Base-by-base conservation (phyloP, 2,888 invertebrate species). In the Dione vanillae region DNA sequence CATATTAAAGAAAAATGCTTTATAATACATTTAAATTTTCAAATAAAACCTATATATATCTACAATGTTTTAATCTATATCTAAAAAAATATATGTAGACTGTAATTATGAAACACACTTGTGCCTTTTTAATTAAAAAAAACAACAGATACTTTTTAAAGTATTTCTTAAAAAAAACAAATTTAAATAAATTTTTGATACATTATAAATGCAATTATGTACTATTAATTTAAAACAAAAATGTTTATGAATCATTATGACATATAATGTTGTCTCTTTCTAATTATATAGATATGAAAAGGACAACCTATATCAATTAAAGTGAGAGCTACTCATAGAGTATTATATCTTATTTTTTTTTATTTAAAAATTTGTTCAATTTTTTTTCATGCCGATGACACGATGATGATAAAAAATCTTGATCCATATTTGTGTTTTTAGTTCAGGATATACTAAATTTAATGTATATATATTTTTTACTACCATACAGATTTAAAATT, bases 1-100 rank as follows among this genome's bases (percentile, higher is more conserved):
- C 54, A 69, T 14, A 40, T 40, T 35, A 20, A 35, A 61, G 14
- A 12, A 19, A 62, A 69, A 69, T 69, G 68, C 68, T 5, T 19
- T 54, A 59, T 61, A 52, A 59, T 69, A 59, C 61, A 65, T 37
- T 19, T 41, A 11, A 68, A n/a, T 35, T 52, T 27, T 49, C 16
- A n/a, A 62, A 16, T 27, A 27, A 27, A 61, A 16, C n/a, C 20
- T 59, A 59, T 27, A 59, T 61, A 8, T 35, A 54, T 37, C 56
- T 37, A 37, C n/a, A 16, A n/a, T 27, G 37, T 27, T 40, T 65
- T 58, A 49, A 56, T 12, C 20, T 65, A 69, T 20, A 49, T 14
- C 12, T 12, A 59, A 43, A 20, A 43, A 27, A 45, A 45, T 43
- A 6, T 11, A 14, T 43, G 14, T 43, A 10, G 35, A 12, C 35